Base-by-base conservation (phyloP, 1,140 invertebrate species). In the Nasonia longicornis region DNA sequence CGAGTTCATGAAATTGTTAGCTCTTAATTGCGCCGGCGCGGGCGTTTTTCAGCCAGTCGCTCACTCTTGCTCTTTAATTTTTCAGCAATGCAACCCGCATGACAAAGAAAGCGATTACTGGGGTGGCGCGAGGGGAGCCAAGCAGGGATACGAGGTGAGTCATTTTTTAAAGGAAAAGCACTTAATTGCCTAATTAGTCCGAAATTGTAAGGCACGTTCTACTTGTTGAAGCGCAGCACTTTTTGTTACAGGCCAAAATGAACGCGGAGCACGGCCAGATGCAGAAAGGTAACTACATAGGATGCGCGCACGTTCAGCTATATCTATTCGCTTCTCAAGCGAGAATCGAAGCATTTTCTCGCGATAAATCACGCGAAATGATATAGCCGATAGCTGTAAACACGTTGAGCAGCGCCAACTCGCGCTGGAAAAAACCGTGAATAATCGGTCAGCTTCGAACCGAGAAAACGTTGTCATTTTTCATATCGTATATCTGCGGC, bases 221-320 rank as follows among this genome's bases (percentile, higher is more conserved):
- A 89, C 88, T 89, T 90, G 86, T 86, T 91, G 85, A 91, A 87
- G 85, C 85, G 84, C 84, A 91, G 89, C 90, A 91, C 86, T 89
- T 91, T 90, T 83, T 90, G 88, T 93, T 92, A 78, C 91, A 93
- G 92, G 92, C 92, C 67, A 93, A 93, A 87, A 92, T 93, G 91
- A 92, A 92, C 84, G 91, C 91, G 70, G 91, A 91, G 83, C 91
- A 93, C 78, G 88, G 89, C 82, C 91, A 92, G 82, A 86, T 92
- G 84, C 92, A 92, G 85, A 92, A 92, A 89, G 92, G 92, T 92
- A 85, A 91, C 89, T 14, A 58, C 52, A 20, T 6, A 58, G 0
- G 16, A 4, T 20, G 3, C 0, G 3, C 14, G 3, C 20, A 20
- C 16, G 3, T 38, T 0, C 7, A 38, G 3, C 0, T 38, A 38